Conservation (phyloP, 64 coral and sea anemone genomes). For the Montipora foliosa region DNA sequence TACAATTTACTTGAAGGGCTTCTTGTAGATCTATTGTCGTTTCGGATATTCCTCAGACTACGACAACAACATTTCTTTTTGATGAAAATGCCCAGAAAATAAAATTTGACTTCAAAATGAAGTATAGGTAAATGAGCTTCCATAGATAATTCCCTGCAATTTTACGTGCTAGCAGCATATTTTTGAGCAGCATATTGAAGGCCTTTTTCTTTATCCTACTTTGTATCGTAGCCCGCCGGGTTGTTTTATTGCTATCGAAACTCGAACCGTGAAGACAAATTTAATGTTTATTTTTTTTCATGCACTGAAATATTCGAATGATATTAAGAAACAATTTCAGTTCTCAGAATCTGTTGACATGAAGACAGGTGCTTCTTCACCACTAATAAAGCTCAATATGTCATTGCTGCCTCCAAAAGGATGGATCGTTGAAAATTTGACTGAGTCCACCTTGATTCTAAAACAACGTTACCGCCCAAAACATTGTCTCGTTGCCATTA, state of each 20-base stretch:
- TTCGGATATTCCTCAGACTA: not conserved
- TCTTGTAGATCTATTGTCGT: not conserved
- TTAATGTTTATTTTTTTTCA: conserved; percentile 1
- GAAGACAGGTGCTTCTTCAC: not conserved
- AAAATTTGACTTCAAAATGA: conserved; percentile 29
- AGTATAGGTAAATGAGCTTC: not conserved
- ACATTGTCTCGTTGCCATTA: no score
- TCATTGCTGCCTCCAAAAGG: not conserved
- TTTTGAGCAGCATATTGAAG: not conserved
- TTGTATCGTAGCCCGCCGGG: no score
- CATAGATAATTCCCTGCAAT: not conserved
- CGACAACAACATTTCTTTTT: not conserved
- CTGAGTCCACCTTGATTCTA: not conserved
- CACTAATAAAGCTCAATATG: not conserved
- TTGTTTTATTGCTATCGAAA: not conserved
- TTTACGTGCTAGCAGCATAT: not conserved
- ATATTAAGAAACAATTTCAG: conserved; percentile 34
- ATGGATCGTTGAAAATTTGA: not conserved
- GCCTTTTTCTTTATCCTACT: no score
- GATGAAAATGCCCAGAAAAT: conserved; percentile 22
- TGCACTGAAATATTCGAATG: not conserved
- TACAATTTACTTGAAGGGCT: not conserved
- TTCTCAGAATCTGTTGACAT: not conserved
- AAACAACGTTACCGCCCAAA: no score
- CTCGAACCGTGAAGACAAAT: not conserved